A percentile compares a stretch with the other conserved stretches of the same genome.
Conservation (phyloP, 37 sponge, comb jelly and placozoan genomes). For the Trichoplax adhaerens region DNA sequence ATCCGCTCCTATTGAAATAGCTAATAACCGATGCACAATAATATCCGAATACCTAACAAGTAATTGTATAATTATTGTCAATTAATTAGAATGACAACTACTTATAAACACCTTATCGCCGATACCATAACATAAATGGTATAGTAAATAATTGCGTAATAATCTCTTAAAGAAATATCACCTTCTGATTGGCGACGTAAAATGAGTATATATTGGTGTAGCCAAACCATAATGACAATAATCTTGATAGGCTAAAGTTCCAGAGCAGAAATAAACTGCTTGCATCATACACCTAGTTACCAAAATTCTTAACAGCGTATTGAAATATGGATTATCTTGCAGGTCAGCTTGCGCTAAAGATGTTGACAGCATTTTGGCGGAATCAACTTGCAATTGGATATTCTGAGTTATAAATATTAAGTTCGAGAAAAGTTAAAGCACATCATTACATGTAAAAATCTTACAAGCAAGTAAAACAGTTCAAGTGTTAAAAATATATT, state of each 20-base stretch:
- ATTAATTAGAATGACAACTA: neutral
- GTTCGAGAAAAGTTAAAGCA: neutral
- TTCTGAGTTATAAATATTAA: constrained; percentile 5
- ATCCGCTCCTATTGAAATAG: constrained; percentile 65
- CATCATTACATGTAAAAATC: neutral
- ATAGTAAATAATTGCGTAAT: too few species aligned
- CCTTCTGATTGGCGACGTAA: constrained; percentile 88
- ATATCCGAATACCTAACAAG: constrained; percentile 68
- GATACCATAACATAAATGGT: neutral
- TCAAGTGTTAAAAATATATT: neutral
- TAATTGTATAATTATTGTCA: neutral
- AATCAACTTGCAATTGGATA: constrained; percentile 5
- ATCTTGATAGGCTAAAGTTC: constrained; percentile 50
- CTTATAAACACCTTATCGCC: neutral
- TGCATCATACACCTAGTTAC: constrained; percentile 98
- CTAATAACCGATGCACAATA: constrained; percentile 85
- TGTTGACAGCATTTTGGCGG: constrained; percentile 54
- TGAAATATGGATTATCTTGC: constrained; percentile 66
- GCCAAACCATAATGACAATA: constrained; percentile 93
- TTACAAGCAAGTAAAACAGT: neutral
- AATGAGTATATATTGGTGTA: constrained; percentile 89
- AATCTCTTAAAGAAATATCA: neutral
- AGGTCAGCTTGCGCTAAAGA: constrained; percentile 58
- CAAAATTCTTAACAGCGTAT: constrained; percentile 82
- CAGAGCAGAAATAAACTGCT: constrained; percentile 94